Conservation (phyloP, 2,113 vertebrate species). For the Saccopteryx bilineata region DNA sequence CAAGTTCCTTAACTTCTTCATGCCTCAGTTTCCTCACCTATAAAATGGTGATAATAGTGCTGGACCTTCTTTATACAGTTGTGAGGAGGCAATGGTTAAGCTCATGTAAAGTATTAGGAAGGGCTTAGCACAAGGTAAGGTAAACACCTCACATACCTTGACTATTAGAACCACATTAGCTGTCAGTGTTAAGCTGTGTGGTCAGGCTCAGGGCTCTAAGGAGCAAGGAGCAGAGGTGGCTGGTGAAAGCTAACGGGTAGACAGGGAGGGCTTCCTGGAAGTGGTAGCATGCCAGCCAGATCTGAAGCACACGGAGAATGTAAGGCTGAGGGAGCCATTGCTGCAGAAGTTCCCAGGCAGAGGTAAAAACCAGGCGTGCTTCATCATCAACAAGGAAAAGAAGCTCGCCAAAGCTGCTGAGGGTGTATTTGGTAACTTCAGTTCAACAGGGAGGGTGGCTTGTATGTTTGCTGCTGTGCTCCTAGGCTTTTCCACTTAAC, state of each 20-base stretch:
- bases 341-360: background rate
- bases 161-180: background rate
- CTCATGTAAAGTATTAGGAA: background rate
- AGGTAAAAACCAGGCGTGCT: background rate
- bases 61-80: background rate
- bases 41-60: background rate
- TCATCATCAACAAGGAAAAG: conserved; percentile 16
- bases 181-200: background rate
- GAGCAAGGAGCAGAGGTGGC: background rate
- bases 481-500: background rate
- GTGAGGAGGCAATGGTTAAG: background rate
- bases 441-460: background rate
- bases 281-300: background rate
- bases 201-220: background rate
- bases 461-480: background rate
- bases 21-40: background rate
- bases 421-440: background rate
- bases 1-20: conserved; percentile 28
- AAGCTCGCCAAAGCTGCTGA: background rate
- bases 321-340: background rate
- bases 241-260: background rate
- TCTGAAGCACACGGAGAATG: conserved; percentile 4
- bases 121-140: background rate
- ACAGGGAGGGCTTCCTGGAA: conserved; percentile 1
- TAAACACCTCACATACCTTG: background rate